phyloP scores from a whole-genome alignment of 2,113 vertebrate species.

The Tachysurus fulvidraco region DNA sequence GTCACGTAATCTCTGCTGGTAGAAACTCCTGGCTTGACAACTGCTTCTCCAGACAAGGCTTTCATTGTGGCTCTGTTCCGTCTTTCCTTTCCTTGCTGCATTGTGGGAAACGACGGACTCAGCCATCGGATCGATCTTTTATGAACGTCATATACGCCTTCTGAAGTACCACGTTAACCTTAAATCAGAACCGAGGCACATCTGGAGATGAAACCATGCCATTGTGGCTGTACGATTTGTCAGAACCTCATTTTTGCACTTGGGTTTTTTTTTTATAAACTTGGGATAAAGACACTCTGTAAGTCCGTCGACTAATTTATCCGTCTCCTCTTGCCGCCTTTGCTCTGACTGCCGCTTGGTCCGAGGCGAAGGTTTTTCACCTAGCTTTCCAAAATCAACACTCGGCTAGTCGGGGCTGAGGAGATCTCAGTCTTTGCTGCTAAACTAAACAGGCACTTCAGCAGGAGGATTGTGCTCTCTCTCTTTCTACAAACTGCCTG shows the following conservation, averaged over 20 bases:
- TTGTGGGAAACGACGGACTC: slow-evolving; percentile 15
- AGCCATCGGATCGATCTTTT: not conserved
- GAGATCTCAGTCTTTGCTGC: slow-evolving; percentile 36
- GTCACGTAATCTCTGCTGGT: slow-evolving; percentile 43
- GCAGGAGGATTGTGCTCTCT: slow-evolving; percentile 34
- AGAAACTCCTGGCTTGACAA: slow-evolving; percentile 35
- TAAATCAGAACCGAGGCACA: slow-evolving; percentile 10
- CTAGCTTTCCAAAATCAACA: slow-evolving; percentile 46
- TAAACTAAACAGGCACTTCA: slow-evolving; percentile 62
- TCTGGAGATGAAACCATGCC: not conserved
- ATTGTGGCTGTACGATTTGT: not conserved
- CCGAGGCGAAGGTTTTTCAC: not conserved
- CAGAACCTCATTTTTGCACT: not conserved
- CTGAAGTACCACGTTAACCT: not conserved
- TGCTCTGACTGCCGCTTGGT: not conserved
- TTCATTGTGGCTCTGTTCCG: slow-evolving; percentile 38
- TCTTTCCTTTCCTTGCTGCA: slow-evolving; percentile 12
- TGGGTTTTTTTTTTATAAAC: not conserved
- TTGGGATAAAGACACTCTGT: not conserved
- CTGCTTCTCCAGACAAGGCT: slow-evolving; percentile 38
- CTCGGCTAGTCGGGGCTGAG: slow-evolving; percentile 51
- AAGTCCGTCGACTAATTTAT: slow-evolving; percentile 25
- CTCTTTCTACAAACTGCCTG: slow-evolving; percentile 56
- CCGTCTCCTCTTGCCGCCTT: not conserved
- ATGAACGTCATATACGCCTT: not conserved